These are phyloP conservation scores for Cyclina sinensis DNA, from an alignment of 1,140 invertebrate genomes.

Conservation along the genomic window DNA sequence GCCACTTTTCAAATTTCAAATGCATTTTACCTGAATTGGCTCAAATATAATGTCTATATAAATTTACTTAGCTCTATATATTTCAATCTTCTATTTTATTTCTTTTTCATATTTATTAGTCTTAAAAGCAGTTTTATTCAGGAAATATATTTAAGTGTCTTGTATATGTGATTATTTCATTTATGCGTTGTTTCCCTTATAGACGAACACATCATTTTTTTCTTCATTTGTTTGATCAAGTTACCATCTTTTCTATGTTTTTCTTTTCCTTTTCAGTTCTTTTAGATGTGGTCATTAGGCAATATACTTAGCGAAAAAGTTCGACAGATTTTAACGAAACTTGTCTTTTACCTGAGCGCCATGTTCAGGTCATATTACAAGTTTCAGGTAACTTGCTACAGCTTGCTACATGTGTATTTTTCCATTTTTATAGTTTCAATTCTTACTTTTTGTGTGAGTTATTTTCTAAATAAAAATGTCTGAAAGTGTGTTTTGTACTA, in stretches of 20 bases:
- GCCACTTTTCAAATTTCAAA: too few relatives aligned
- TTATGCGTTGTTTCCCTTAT: too few relatives aligned
- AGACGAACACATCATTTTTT: too few relatives aligned
- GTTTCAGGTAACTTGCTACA: conserved; percentile 31
- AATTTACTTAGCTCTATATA: too few relatives aligned
- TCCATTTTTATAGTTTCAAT: neutral
- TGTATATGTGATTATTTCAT: too few relatives aligned
- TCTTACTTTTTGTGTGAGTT: neutral
- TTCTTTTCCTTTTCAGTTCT: conserved; percentile 6
- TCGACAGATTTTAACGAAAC: neutral
- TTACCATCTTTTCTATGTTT: neutral
- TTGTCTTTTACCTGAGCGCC: conserved; percentile 33
- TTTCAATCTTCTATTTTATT: too few relatives aligned
- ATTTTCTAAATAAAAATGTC: neutral
- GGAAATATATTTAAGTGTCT: too few relatives aligned
- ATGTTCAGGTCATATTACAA: conserved; percentile 57
- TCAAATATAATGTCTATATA: too few relatives aligned
- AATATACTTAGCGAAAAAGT: neutral
- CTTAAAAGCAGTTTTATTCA: too few relatives aligned
- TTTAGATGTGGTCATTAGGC: conserved; percentile 36
- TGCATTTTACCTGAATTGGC: too few relatives aligned
- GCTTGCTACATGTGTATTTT: neutral
- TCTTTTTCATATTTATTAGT: too few relatives aligned
- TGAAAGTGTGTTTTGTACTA: neutral
- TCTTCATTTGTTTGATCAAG: too few relatives aligned